Base-by-base conservation (phyloP, 2,888 invertebrate genomes). In the Trichogramma evanescens region DNA sequence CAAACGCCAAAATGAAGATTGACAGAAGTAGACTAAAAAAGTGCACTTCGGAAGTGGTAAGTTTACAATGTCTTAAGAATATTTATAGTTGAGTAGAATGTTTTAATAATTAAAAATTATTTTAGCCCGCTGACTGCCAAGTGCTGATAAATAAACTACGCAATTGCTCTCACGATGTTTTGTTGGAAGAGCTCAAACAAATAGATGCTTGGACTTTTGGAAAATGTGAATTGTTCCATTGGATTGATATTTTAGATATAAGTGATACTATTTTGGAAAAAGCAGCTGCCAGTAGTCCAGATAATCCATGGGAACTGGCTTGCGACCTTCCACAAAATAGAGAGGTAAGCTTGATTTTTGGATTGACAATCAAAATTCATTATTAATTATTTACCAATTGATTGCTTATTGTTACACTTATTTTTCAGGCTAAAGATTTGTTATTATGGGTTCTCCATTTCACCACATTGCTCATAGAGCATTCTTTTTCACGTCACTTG, bases 191-290 rank as follows among this genome's bases (percentile, higher is more conserved):
- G 75, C 78, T 92, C 59, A 84, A 85, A 63, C 84, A 84, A 66
- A 86, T 92, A 65, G 89, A 88, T 69, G 86, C 88, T 49, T 92
- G 91, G 91, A 89, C 89, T 41, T 91, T 87, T 78, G 91, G 91
- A 56, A 92, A 92, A 82, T 92, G 91, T 77, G 92, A 93, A 77
- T 78, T 93, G 13, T 89, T 88, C 71, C 90, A 92, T 76, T 93
- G 92, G 92, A 89, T 90, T 65, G 89, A 90, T 78, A 86, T 91
- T 26, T 79, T 92, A 58, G 91, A 92, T 78, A 82, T 86, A 50
- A 87, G 87, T 71, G 89, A 89, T 74, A 82, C 82, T 59, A 87
- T 91, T 66, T 79, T 92, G 63, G 90, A 89, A 68, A 85, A 85
- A 72, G 88, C 89, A n/a, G 86, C 88, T 53, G 80, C 82, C 61